These are phyloP conservation scores for Sinonovacula constricta DNA, from an alignment of 1,140 invertebrate genomes.

Conservation along the genomic window DNA sequence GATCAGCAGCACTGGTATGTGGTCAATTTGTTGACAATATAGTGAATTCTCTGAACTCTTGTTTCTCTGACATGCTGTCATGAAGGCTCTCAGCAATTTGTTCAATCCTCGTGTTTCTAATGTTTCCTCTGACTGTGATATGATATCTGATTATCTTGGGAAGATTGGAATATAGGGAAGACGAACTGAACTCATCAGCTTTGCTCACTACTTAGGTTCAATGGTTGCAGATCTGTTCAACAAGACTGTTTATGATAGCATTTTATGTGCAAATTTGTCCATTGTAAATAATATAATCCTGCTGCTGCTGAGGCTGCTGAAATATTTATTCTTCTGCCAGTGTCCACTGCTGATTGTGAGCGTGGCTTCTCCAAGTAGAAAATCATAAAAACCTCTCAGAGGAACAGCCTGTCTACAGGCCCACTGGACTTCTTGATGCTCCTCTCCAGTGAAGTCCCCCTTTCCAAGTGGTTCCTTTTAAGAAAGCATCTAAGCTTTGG, in stretches of 20 bases:
- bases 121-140: too few relatives aligned
- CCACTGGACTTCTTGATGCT: neutral
- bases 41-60: neutral
- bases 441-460: neutral
- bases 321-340: neutral
- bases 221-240: neutral
- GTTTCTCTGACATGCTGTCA: neutral
- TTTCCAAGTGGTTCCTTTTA: neutral
- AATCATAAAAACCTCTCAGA: neutral
- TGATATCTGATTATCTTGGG: too few relatives aligned
- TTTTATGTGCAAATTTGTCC: slow-evolving; percentile 1
- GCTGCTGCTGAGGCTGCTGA: slow-evolving; percentile 15
- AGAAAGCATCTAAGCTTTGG: neutral
- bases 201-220: neutral
- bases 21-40: neutral
- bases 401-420: neutral
- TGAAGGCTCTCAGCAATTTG: too few relatives aligned
- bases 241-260: neutral
- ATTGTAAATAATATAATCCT: neutral
- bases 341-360: slow-evolving; percentile 14
- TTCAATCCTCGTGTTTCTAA: too few relatives aligned
- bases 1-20: neutral
- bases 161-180: too few relatives aligned
- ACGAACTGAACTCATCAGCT: neutral
- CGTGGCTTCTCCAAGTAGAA: slow-evolving; percentile 11